Base-by-base conservation (phyloP, 2,888 invertebrate genomes). In the Dolomedes plantarius region DNA sequence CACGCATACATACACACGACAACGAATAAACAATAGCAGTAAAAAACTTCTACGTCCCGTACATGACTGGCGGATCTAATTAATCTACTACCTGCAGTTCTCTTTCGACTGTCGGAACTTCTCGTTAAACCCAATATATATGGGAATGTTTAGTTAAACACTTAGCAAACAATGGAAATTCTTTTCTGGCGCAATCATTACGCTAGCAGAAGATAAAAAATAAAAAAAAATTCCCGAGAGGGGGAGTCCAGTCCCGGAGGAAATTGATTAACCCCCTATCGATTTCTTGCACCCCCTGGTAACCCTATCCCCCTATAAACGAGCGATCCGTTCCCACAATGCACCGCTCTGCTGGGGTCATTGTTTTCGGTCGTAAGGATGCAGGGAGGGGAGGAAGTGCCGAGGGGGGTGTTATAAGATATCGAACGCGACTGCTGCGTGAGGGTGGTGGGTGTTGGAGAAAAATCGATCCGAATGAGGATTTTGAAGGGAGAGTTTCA, bases 401-500 rank as follows among this genome's bases (percentile, higher is more conserved):
- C n/a, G n/a, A n/a, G n/a, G 64, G n/a, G 76, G 62, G 69, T 16
- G 79, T 73, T 73, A 80, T 80, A 80, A 80, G 80, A 80, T 80
- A 80, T 80, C 80, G 80, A 80, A 80, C 80, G 31, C 36, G 23
- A 32, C 62, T n/a, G 32, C 62, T 56, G 28, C 71, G 32, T 56
- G 46, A 23, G 56, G 19, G 56, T n/a, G 56, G 19, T 56, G 56
- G 56, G 19, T 1, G 19, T 56, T n/a, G 23, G 2, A 23, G 56
- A 56, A 56, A 56, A 56, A 56, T 56, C 56, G 56, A 56, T 56
- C 19, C 23, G 23, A 23, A 56, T 3, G 56, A 23, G 23, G 56
- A 46, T 6, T 16, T 46, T 46, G 56, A 6, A 23, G 56, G 56
- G 23, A 23, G 19, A 23, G 19, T 23, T 23, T 3, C 5, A 23